Evolutionary conservation across 1,140 invertebrate species (phyloP).

Genomic region (Lepidurus apus): DNA sequence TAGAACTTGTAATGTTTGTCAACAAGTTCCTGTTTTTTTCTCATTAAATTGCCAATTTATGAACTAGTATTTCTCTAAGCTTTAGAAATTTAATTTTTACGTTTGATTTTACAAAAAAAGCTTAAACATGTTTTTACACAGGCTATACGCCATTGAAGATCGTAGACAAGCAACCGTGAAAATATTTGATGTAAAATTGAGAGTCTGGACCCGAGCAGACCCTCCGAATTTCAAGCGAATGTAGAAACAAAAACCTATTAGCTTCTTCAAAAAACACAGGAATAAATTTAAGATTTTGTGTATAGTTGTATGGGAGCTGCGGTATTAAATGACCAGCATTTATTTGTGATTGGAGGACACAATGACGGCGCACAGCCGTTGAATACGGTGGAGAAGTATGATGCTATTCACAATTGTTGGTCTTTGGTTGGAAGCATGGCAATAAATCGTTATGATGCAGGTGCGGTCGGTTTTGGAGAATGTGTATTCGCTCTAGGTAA

Average conservation of each 20-base stretch:
- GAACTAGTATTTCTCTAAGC: background rate
- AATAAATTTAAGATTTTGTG: slow-evolving; percentile 32
- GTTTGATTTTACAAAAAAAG: background rate
- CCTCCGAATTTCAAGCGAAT: slow-evolving; percentile 78
- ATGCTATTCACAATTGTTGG: slow-evolving; percentile 69
- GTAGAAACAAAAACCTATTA: slow-evolving; percentile 49
- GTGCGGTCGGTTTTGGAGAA: slow-evolving; percentile 72
- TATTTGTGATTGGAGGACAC: slow-evolving; percentile 85
- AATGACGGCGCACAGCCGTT: slow-evolving; percentile 80
- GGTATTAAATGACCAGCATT: slow-evolving; percentile 60
- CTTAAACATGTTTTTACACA: slow-evolving; percentile 28
- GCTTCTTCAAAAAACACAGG: background rate
- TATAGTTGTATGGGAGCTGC: slow-evolving; percentile 75
- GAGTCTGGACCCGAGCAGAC: slow-evolving; percentile 70
- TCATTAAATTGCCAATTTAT: slow-evolving; percentile 35
- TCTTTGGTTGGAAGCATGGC: slow-evolving; percentile 65
- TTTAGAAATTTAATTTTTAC: background rate
- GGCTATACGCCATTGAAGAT: slow-evolving; percentile 54
- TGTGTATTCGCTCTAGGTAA: slow-evolving; percentile 67
- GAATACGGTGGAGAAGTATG: slow-evolving; percentile 77
- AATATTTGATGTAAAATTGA: slow-evolving; percentile 69
- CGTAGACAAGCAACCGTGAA: slow-evolving; percentile 77
- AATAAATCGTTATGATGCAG: slow-evolving; percentile 85
- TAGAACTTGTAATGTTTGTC: too few relatives aligned
- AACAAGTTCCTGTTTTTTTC: too few relatives aligned